A percentile compares a stretch with the other conserved stretches of the same genome.
Evolutionary conservation across 2,888 invertebrate species (phyloP).

Genomic region (Exocentrus adspersus): DNA sequence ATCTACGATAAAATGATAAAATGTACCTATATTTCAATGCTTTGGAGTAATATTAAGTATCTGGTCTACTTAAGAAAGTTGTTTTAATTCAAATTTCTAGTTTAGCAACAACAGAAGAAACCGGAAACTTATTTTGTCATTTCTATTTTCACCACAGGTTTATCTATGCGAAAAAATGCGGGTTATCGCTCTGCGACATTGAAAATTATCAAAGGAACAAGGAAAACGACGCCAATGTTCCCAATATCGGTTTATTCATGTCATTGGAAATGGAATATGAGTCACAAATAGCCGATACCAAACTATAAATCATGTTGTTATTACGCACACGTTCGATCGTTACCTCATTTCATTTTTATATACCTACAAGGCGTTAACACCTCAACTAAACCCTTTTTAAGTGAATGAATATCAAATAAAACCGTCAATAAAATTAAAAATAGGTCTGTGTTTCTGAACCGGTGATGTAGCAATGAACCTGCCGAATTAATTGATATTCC

Average conservation of each 20-base stretch:
- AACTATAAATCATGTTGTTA: constrained; percentile 3
- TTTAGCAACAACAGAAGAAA: too few species aligned
- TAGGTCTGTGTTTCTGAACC: neutral
- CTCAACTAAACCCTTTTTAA: neutral
- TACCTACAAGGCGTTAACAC: constrained; percentile 2
- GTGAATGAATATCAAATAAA: too few species aligned
- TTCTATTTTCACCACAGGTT: too few species aligned
- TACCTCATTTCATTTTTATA: too few species aligned
- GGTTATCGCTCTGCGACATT: constrained; percentile 6
- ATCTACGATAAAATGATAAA: too few species aligned
- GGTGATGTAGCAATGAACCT: neutral
- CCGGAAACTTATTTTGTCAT: too few species aligned
- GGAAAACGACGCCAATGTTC: constrained; percentile 11
- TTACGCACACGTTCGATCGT: neutral
- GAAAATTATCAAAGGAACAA: constrained; percentile 16
- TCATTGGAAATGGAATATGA: constrained; percentile 7
- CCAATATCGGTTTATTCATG: neutral
- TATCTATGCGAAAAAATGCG: neutral
- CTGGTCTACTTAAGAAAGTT: too few species aligned
- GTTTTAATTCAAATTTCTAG: too few species aligned
- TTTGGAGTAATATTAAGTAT: too few species aligned
- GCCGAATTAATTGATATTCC: constrained; percentile 12
- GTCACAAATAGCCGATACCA: neutral
- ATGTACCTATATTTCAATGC: too few species aligned
- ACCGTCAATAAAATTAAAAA: too few species aligned